A percentile compares a stretch with the other conserved stretches of the same genome.
Evolutionary conservation across 2,113 vertebrate species (phyloP).

Genomic region (Picathartes gymnocephalus): DNA sequence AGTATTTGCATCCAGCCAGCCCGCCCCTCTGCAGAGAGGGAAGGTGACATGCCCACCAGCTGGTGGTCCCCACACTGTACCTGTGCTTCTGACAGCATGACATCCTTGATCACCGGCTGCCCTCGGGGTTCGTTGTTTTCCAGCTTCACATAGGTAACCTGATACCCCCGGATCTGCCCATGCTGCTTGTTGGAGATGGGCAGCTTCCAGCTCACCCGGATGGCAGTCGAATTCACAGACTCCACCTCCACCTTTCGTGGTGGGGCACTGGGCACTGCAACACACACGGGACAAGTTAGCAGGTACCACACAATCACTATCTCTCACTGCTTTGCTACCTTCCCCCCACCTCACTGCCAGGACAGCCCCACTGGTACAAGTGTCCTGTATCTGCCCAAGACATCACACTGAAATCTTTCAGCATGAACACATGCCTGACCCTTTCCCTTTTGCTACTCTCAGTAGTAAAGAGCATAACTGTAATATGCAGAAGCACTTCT

Average conservation of each 20-base stretch:
- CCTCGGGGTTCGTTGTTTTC: slow-evolving; percentile 88
- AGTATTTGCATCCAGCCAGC: background rate
- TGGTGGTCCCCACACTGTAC: slow-evolving; percentile 56
- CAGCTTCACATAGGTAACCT: slow-evolving; percentile 88
- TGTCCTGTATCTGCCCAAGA: background rate
- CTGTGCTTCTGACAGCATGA: slow-evolving; percentile 88
- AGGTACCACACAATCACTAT: background rate
- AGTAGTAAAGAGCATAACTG: rapidly evolving
- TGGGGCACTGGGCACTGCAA: slow-evolving; percentile 91
- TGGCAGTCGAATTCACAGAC: slow-evolving; percentile 87
- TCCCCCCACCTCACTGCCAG: background rate
- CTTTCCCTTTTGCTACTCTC: background rate
- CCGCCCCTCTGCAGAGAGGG: background rate
- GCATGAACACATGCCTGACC: rapidly evolving
- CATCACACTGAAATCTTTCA: background rate
- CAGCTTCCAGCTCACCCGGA: slow-evolving; percentile 89
- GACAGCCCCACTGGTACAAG: background rate
- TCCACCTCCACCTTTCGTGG: slow-evolving; percentile 91
- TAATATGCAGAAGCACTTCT: background rate
- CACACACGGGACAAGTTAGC: background rate
- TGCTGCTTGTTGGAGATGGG: slow-evolving; percentile 89
- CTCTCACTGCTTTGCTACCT: background rate
- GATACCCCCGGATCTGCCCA: slow-evolving; percentile 92
- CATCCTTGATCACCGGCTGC: slow-evolving; percentile 83
- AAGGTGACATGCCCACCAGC: background rate